A percentile compares a stretch with the other conserved stretches of the same genome.
Evolutionary conservation across 2,797 vertebrate species (phyloP).

Genomic region (Fistularia commersonii): DNA sequence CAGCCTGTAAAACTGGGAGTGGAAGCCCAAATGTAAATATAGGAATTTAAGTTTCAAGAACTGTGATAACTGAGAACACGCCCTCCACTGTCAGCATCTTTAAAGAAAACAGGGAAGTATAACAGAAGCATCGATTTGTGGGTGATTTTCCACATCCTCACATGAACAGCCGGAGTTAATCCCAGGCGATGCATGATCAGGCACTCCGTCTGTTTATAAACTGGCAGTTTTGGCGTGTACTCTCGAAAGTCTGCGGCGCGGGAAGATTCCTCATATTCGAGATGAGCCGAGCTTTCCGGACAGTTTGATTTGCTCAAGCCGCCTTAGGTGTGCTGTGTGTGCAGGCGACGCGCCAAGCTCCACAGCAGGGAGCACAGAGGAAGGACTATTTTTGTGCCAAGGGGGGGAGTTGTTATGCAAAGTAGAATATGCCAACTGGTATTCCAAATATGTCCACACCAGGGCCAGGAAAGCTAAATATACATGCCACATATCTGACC

Average conservation of each 20-base stretch:
- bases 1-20: too few relatives aligned
- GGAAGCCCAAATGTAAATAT: too few relatives aligned
- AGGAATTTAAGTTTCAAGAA: too few relatives aligned
- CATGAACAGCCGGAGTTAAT: too few relatives aligned
- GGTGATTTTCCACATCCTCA: too few relatives aligned
- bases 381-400: conserved; percentile 62
- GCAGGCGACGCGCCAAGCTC: conserved; percentile 17
- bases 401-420: conserved; percentile 60
- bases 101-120: too few relatives aligned
- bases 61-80: too few relatives aligned
- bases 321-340: conserved; percentile 41
- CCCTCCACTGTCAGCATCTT: too few relatives aligned
- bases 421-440: conserved; percentile 61
- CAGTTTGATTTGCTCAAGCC: conserved; percentile 32
- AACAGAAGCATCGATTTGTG: too few relatives aligned
- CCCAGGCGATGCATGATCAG: neutral
- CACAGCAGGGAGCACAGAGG: conserved; percentile 27
- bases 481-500: conserved; percentile 39
- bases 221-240: conserved; percentile 8
- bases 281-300: conserved; percentile 13
- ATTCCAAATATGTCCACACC: conserved; percentile 58
- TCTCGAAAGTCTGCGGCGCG: conserved; percentile 37
- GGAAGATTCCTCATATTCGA: conserved; percentile 38
- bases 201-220: conserved; percentile 4
- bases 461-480: conserved; percentile 63